Conservation (phyloP, 2,797 vertebrate genomes). For the Nothura maculosa region DNA sequence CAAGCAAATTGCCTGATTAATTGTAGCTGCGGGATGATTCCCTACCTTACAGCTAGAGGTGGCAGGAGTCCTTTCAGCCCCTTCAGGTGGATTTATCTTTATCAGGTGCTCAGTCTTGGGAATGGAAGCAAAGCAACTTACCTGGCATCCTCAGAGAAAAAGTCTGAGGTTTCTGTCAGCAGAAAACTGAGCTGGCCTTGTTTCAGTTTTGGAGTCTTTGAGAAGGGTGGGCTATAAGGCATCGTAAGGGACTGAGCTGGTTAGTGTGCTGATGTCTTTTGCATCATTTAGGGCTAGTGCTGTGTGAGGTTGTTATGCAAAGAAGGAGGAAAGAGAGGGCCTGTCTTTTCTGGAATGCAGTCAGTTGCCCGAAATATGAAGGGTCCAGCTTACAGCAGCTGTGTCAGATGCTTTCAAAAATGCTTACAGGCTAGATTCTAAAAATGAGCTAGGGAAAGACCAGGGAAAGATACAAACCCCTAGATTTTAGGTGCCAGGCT, state of each 20-base stretch:
- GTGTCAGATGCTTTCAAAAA: slow-evolving; percentile 3
- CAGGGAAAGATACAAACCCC: not conserved
- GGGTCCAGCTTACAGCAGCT: not conserved
- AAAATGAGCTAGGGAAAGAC: slow-evolving; percentile 10
- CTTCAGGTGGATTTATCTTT: not conserved
- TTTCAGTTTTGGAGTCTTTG: not conserved
- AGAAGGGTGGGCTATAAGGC: not conserved
- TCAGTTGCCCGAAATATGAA: not conserved
- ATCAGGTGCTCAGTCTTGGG: not conserved
- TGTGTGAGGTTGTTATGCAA: not conserved
- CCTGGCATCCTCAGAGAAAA: not conserved
- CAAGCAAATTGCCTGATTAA: not conserved
- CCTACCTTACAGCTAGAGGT: not conserved
- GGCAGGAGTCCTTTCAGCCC: not conserved
- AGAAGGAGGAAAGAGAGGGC: not conserved
- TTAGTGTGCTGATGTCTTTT: not conserved
- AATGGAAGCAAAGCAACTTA: not conserved
- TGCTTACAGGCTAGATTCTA: not conserved
- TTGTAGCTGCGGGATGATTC: not conserved
- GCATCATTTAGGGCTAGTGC: accelerated
- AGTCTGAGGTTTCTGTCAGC: not conserved
- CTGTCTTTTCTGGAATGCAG: not conserved
- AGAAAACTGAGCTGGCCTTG: accelerated
- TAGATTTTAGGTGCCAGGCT: not conserved
- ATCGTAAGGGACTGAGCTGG: not conserved